Conservation (phyloP, 2,113 vertebrate genomes). For the Zosterops pallidus region DNA sequence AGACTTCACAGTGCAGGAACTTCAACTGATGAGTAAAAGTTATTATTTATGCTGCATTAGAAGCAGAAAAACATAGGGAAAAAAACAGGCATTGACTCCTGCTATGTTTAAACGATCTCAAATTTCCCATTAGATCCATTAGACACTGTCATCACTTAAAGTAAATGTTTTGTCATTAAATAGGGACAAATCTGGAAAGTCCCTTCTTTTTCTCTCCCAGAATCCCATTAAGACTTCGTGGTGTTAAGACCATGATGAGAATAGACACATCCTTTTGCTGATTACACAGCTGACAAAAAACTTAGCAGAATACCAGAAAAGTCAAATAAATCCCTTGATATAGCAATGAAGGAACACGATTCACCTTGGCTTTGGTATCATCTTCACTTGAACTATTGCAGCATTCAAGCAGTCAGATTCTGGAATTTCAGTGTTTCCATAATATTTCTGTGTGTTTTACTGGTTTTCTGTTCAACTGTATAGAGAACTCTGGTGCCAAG, state of each 20-base stretch:
- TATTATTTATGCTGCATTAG: constrained; percentile 3
- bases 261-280: neutral
- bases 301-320: neutral
- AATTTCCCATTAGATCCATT: neutral
- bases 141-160: neutral
- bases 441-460: neutral
- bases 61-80: neutral
- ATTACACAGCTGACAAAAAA: neutral
- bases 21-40: neutral
- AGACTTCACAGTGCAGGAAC: neutral
- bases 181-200: neutral
- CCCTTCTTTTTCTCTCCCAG: neutral
- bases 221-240: neutral
- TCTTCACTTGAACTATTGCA: neutral
- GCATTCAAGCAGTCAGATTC: neutral
- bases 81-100: neutral
- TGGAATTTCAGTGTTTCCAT: neutral
- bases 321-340: neutral
- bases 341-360: neutral
- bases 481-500: neutral
- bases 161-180: neutral
- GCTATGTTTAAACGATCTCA: neutral
- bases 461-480: neutral
- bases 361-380: neutral
- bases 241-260: neutral